Evolutionary conservation across 2,797 vertebrate genomes (phyloP).

Genomic region (Danio choprae): DNA sequence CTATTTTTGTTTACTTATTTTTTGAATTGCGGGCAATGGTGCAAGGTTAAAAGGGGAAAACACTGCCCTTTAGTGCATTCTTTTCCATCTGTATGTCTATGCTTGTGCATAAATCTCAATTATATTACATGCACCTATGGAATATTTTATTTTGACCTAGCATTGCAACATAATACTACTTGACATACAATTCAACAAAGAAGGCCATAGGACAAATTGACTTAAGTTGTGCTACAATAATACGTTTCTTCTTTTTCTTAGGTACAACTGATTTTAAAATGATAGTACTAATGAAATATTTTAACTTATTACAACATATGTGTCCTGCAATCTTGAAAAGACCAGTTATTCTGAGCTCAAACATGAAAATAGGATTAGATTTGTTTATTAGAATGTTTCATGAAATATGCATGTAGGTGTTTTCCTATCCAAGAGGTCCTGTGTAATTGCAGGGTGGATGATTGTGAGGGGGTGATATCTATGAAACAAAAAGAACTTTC

Average conservation of each 20-base stretch:
- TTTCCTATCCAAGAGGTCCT: slow-evolving; percentile 56
- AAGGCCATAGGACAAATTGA: not conserved
- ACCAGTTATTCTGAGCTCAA: not conserved
- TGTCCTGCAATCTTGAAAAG: no score
- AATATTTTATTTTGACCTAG: no score
- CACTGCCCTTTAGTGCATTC: no score
- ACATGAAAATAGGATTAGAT: not conserved
- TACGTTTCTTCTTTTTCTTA: not conserved
- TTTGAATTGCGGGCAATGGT: no score
- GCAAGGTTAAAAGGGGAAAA: no score
- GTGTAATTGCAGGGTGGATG: slow-evolving; percentile 63
- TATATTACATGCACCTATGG: no score
- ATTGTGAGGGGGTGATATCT: slow-evolving; percentile 59
- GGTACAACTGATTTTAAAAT: not conserved
- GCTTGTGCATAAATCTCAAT: no score
- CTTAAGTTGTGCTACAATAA: not conserved
- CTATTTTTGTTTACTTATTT: no score
- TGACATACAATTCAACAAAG: not conserved
- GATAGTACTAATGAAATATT: not conserved
- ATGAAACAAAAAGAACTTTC: slow-evolving; percentile 67
- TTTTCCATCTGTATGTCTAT: no score
- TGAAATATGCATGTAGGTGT: slow-evolving; percentile 55
- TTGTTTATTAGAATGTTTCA: not conserved
- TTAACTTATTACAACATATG: no score
- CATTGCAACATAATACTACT: not conserved